Conservation (phyloP, 2,797 vertebrate genomes). For the Dryobates pubescens region DNA sequence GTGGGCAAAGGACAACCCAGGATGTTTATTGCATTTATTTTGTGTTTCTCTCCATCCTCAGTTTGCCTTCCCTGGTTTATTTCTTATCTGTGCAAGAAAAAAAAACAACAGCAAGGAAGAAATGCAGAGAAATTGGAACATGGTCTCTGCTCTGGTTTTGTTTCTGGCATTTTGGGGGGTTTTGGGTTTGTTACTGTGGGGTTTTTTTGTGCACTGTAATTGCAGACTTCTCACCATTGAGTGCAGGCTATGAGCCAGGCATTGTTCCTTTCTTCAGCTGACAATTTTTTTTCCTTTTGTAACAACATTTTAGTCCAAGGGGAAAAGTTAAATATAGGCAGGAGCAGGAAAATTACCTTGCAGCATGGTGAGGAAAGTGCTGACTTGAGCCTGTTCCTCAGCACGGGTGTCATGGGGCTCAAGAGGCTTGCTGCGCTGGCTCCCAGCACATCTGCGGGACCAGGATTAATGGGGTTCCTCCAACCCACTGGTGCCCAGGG, state of each 20-base stretch:
- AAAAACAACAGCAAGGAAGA: background rate
- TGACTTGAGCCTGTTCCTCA: background rate
- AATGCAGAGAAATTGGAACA: conserved; percentile 13
- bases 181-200: background rate
- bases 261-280: conserved; percentile 9
- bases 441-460: background rate
- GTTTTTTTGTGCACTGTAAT: background rate
- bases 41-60: background rate
- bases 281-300: background rate
- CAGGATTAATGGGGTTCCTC: accelerated
- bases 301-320: conserved; percentile 5
- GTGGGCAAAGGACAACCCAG: background rate
- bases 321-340: conserved; percentile 52
- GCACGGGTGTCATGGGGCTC: accelerated
- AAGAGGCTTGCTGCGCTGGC: accelerated
- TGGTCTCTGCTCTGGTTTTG: conserved; percentile 7
- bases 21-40: background rate
- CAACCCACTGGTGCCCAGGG: accelerated
- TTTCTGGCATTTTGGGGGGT: background rate
- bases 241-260: conserved; percentile 16
- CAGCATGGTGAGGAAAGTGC: background rate
- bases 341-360: background rate
- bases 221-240: conserved; percentile 38
- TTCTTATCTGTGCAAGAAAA: background rate
- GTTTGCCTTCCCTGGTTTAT: background rate